Base-by-base conservation (phyloP, 2,113 vertebrate genomes). In the Myanophis thanlyinensis region DNA sequence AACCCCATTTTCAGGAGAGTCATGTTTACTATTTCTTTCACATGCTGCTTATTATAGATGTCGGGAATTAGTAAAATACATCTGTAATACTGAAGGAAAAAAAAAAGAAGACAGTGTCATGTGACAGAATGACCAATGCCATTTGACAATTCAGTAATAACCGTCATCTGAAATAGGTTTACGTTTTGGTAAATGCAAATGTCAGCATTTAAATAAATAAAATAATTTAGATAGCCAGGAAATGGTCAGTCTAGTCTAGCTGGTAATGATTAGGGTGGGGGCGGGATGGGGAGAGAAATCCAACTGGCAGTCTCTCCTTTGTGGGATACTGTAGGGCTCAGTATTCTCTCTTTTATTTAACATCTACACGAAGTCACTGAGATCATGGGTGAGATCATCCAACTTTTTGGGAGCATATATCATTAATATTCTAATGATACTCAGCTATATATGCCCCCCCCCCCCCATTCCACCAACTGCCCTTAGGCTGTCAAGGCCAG, bases 21-120 rank as follows among this genome's bases (percentile, higher is more conserved):
- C 98, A 99, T 99, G 96, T 99, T 99, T 89, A 99, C 98, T 91
- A 99, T 89, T 93, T 99, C 99, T 95, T 99, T 99, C 93, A 99
- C 98, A 0, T 99, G 99, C 88, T 98, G 99, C 87, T 99, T 98
- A 96, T 99, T 99, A 96, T 99, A 99, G 95, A 99, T 99, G 95
- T 99, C 99, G 67, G 99, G 98, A 92, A 99, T 98, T 93, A 99
- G 96, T 89, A 99, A 97, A 96, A 99, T 99, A 96, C 99, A 99
- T 90, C 99, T 98, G 96, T 99, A 99, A 98, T 99, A 99, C 99
- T 99, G 92, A 94, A 94, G 49, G 49, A 9, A 20, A 12, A 44
- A 91, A 93, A 92, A 93, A 89, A 95, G 94, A 90, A 47, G 5
- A 51, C 85, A 5, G 90, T 22, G 47, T 92, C 62, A 85, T 59